phyloP scores from a whole-genome alignment of 2,113 vertebrate species.

The Xenotilapia flavipinnis region DNA sequence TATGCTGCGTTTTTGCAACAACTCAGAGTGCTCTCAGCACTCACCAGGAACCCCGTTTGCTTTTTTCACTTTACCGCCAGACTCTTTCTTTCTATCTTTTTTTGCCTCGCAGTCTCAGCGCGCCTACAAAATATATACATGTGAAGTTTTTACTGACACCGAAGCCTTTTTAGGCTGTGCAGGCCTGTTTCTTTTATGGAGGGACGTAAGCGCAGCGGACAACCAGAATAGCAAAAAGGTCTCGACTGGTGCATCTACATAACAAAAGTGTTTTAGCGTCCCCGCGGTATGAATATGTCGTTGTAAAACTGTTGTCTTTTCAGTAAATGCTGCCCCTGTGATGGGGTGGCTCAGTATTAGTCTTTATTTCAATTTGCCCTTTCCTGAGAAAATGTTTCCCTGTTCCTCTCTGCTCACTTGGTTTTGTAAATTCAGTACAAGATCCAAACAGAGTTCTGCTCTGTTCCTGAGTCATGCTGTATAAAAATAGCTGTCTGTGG shows the following conservation, averaged over 20 bases:
- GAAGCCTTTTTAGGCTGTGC: neutral
- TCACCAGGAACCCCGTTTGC: neutral
- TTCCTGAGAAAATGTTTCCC: neutral
- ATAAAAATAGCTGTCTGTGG: neutral
- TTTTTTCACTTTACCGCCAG: neutral
- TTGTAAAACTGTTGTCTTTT: neutral
- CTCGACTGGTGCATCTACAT: neutral
- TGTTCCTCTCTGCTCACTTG: neutral
- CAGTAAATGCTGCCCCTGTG: neutral
- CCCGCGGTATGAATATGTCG: neutral
- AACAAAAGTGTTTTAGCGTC: neutral
- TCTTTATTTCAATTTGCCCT: neutral
- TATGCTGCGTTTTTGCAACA: neutral
- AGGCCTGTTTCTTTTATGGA: neutral
- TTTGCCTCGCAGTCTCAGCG: neutral
- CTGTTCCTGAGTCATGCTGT: neutral
- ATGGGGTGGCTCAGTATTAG: neutral
- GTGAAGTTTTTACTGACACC: neutral
- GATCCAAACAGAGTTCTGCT: neutral
- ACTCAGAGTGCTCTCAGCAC: neutral
- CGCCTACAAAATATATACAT: neutral
- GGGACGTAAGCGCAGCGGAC: neutral
- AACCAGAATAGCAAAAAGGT: neutral
- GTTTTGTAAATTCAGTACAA: neutral
- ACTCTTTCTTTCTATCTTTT: neutral